Percentiles rank a stretch among this genome's conserved stretches.
These are phyloP conservation scores for Plestiodon gilberti DNA, from an alignment of 2,113 vertebrate genomes.

Conservation along the genomic window DNA sequence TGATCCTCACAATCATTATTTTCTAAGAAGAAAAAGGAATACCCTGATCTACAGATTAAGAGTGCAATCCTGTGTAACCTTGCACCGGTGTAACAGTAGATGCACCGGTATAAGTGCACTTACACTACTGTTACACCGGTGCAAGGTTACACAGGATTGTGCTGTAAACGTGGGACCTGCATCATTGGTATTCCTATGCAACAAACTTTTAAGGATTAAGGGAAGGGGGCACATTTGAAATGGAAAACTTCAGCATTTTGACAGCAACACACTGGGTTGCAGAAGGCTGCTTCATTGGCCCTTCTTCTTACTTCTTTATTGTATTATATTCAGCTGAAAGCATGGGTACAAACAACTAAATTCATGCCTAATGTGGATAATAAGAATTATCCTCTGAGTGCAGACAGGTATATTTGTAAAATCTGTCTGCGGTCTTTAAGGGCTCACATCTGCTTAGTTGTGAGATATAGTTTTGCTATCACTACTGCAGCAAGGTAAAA, in stretches of 20 bases:
- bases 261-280: background rate
- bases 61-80: too few relatives aligned
- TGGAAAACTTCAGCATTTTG: background rate
- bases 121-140: too few relatives aligned
- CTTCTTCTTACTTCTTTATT: background rate
- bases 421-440: background rate
- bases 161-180: background rate
- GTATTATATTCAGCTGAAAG: background rate
- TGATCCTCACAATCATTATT: background rate
- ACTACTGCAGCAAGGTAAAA: background rate
- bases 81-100: too few relatives aligned
- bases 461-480: background rate
- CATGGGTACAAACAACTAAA: background rate
- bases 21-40: background rate
- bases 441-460: background rate
- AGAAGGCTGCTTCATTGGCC: background rate
- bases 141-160: too few relatives aligned
- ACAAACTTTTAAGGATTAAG: background rate
- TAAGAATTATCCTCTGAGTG: background rate
- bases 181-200: background rate
- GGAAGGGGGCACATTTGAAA: background rate
- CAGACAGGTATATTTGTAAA: background rate
- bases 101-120: too few relatives aligned
- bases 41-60: background rate
- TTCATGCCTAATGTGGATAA: background rate